Percentiles rank a stretch among this genome's conserved stretches.
Conservation (phyloP, 1,140 invertebrate species). For the Pseudomyrmex flavicornis region DNA sequence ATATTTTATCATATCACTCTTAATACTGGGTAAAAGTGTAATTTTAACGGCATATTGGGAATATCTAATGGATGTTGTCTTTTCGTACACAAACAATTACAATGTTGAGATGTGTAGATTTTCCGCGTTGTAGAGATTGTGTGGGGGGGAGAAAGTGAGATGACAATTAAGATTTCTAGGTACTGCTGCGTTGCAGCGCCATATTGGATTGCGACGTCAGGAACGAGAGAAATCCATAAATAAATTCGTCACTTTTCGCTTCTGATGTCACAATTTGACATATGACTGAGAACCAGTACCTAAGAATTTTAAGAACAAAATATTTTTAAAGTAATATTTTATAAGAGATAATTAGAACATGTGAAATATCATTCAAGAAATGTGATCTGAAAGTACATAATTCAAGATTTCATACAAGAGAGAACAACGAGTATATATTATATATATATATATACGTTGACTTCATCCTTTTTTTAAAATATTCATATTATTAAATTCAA, state of each 20-base stretch:
- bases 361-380: constrained; percentile 28
- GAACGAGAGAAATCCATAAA: too few relatives aligned
- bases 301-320: not conserved
- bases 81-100: too few relatives aligned
- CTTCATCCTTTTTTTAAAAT: not conserved
- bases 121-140: too few relatives aligned
- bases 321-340: constrained; percentile 58
- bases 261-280: not conserved
- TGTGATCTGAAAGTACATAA: constrained; percentile 22
- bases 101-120: too few relatives aligned
- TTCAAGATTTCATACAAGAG: constrained; percentile 19
- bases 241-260: not conserved
- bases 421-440: not conserved
- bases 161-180: too few relatives aligned
- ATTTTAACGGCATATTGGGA: constrained; percentile 9
- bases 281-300: constrained; percentile 10
- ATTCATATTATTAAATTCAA: not conserved
- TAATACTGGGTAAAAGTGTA: constrained; percentile 2
- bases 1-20: constrained; percentile 6
- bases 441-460: not conserved
- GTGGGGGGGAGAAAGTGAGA: too few relatives aligned
- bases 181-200: too few relatives aligned
- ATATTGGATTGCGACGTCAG: too few relatives aligned
- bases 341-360: constrained; percentile 47
- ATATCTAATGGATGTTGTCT: not conserved